Conservation (phyloP, 2,888 invertebrate species). For the Dicycla oo region DNA sequence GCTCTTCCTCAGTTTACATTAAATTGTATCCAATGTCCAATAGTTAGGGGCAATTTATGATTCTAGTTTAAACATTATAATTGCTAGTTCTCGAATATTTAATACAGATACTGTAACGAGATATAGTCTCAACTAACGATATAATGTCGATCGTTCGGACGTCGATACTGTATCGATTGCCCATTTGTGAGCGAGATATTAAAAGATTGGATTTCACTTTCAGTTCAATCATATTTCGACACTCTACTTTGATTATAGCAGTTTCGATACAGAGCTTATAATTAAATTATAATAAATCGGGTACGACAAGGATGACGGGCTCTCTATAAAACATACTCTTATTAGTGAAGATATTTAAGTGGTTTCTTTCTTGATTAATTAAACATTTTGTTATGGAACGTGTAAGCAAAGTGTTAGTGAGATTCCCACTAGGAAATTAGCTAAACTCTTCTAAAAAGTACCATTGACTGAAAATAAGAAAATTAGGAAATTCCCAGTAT, state of each 20-base stretch:
- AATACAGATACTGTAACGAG: conserved; percentile 17
- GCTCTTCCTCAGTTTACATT: neutral
- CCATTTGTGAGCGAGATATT: conserved; percentile 8
- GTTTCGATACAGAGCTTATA: neutral
- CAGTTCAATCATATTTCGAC: conserved; percentile 15
- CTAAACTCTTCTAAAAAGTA: too few species aligned
- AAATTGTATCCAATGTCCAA: conserved; percentile 16
- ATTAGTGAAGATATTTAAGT: neutral
- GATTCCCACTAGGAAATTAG: too few species aligned
- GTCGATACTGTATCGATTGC: conserved; percentile 20
- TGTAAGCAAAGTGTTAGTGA: too few species aligned
- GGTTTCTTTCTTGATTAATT: neutral
- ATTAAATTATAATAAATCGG: neutral
- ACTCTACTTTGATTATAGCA: neutral
- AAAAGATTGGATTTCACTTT: conserved; percentile 23
- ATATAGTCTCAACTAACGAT: conserved; percentile 24
- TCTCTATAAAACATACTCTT: neutral
- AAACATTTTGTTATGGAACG: neutral
- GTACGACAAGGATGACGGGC: neutral
- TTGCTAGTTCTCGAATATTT: conserved; percentile 21
- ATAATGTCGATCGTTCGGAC: conserved; percentile 8
- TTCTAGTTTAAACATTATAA: conserved; percentile 19
- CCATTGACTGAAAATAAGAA: too few species aligned
- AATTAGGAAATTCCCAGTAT: too few species aligned
- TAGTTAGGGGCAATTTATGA: conserved; percentile 30